These are phyloP conservation scores for Syngnathus acus DNA, from an alignment of 2,797 vertebrate species.

Conservation along the genomic window DNA sequence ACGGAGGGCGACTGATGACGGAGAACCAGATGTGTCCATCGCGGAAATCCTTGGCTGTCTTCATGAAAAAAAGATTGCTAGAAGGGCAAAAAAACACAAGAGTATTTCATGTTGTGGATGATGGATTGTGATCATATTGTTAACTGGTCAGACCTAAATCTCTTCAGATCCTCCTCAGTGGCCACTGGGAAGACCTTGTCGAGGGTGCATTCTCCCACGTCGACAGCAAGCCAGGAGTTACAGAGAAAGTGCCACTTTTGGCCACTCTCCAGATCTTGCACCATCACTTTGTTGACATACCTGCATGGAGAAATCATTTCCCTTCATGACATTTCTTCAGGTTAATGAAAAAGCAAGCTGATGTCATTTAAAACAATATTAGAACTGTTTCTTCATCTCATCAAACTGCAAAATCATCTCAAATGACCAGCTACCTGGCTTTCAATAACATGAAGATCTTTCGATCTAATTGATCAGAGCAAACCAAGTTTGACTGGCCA, in stretches of 20 bases:
- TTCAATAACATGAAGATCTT: neutral
- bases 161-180: constrained; percentile 84
- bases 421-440: neutral
- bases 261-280: constrained; percentile 80
- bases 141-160: constrained; percentile 75
- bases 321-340: neutral
- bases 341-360: neutral
- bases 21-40: constrained; percentile 95
- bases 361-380: neutral
- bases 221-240: constrained; percentile 88
- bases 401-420: neutral
- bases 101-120: neutral
- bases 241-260: constrained; percentile 91
- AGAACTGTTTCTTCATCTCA: neutral
- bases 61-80: constrained; percentile 90
- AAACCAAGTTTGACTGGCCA: neutral
- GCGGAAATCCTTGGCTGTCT: constrained; percentile 85
- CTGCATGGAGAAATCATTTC: constrained; percentile 50
- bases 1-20: constrained; percentile 78
- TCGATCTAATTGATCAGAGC: neutral
- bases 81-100: constrained; percentile 5
- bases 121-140: neutral
- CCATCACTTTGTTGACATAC: constrained; percentile 85
- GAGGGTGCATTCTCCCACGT: constrained; percentile 82
- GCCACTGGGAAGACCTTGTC: constrained; percentile 86